Base-by-base conservation (phyloP, 2,888 invertebrate species). In the Anoncus sp. region DNA sequence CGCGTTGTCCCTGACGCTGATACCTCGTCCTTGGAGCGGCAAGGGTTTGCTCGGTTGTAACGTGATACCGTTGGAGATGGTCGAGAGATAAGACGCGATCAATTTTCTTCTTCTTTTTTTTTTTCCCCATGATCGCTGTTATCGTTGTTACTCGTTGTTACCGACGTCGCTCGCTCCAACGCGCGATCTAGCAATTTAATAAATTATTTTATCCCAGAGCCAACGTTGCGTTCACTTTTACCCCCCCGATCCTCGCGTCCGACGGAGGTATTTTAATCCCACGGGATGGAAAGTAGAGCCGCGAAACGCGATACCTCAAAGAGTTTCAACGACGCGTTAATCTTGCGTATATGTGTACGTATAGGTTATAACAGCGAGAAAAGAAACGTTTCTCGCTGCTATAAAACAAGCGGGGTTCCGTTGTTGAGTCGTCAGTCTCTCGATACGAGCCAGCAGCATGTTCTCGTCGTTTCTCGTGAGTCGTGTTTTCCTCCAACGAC, bases 11-110 rank as follows among this genome's bases (percentile, higher is more conserved):
- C 85, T 96, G 49, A 92, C 93, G 4, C 91, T 97, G 62, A 94
- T 94, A 12, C 97, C 97, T 0, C 93, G 94, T 81, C 93, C 93
- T 10, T 97, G 97, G 97, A 92, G 92, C 79, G 97, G 97, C 62
- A 94, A 94, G 73, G 97, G 97, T 0, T 90, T 97, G 69, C 92
- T 98, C 38, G 98, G 96, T 2, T 95, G 95, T 88, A 95, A 94
- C 85, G 93, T 96, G 82, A 90, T 94, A 45, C 92, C 92, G 3
- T 72, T 92, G 45, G 92, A 93, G 83, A 79, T 78, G 78, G 88
- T 91, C 57, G 91, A 91, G 81, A 88, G 91, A 87, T 91, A 88
- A 85, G 31, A 31, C 31, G 31, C 31, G 31, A n/a, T n/a, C n/a
- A n/a, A n/a, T n/a, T n/a, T n/a, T n/a, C n/a, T n/a, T n/a, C n/a